These are phyloP conservation scores for Micrasema minimum DNA, from an alignment of 1,140 invertebrate species.

Conservation along the genomic window DNA sequence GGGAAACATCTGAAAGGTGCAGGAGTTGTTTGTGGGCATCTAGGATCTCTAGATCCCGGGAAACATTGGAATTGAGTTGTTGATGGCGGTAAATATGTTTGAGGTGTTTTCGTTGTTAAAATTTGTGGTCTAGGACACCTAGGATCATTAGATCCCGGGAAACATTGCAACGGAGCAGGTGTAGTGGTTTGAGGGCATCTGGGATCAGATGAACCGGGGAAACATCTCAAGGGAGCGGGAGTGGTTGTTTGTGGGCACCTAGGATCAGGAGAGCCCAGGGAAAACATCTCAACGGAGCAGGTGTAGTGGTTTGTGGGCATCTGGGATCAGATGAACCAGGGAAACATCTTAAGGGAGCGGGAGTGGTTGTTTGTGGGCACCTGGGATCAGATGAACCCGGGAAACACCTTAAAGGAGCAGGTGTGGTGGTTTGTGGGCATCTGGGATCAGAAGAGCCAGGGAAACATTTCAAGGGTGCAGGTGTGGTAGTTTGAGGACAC, in stretches of 20 bases:
- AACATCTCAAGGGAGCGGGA: conserved; percentile 57
- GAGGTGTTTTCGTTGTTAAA: conserved; percentile 48
- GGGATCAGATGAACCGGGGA: conserved; percentile 56
- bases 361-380: conserved; percentile 58
- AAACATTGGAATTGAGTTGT: conserved; percentile 49
- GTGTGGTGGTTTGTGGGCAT: conserved; percentile 55
- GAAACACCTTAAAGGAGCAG: conserved; percentile 56
- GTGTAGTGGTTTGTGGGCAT: conserved; percentile 54
- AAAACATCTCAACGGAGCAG: conserved; percentile 53
- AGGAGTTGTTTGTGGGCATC: conserved; percentile 58
- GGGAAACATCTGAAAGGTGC: conserved; percentile 48
- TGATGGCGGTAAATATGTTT: background rate
- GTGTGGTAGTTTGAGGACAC: conserved; percentile 51
- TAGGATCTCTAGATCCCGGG: conserved; percentile 63
- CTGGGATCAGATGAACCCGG: conserved; percentile 63
- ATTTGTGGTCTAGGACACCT: conserved; percentile 55
- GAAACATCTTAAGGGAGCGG: conserved; percentile 55
- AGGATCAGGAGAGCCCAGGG: conserved; percentile 58
- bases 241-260: conserved; percentile 55
- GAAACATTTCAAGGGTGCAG: conserved; percentile 54
- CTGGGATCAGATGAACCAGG: conserved; percentile 61
- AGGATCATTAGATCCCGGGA: conserved; percentile 57
- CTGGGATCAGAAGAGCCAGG: conserved; percentile 59
- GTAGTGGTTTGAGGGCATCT: conserved; percentile 55
- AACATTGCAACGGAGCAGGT: conserved; percentile 41